Base-by-base conservation (phyloP, 1,140 invertebrate genomes). In the Ganaspis sp. region DNA sequence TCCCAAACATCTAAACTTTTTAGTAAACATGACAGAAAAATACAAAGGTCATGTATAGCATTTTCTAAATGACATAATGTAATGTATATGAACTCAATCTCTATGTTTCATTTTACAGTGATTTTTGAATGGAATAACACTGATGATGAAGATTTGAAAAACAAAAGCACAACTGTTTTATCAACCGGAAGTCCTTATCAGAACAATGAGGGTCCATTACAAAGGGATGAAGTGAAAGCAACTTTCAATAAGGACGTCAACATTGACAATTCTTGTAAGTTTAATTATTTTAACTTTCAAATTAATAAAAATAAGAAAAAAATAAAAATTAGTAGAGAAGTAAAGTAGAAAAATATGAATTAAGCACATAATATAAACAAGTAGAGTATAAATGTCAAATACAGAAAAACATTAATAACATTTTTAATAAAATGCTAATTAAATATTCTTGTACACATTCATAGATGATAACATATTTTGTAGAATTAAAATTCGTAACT, bases 41-140 rank as follows among this genome's bases (percentile, higher is more conserved):
- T n/a, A n/a, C n/a, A n/a, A n/a, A n/a, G n/a, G n/a, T n/a, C n/a
- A n/a, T n/a, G n/a, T n/a, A n/a, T n/a, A n/a, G n/a, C n/a, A n/a
- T n/a, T n/a, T n/a, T n/a, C n/a, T n/a, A n/a, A n/a, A n/a, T n/a
- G n/a, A n/a, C n/a, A n/a, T n/a, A n/a, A n/a, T n/a, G n/a, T n/a
- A n/a, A n/a, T n/a, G n/a, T n/a, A n/a, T n/a, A n/a, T n/a, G n/a
- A n/a, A n/a, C n/a, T n/a, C n/a, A n/a, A n/a, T n/a, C n/a, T n/a
- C n/a, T n/a, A 82, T 82, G 58, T 78, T 81, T 79, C 69, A 76
- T 77, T 74, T 87, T 87, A 76, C 92, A 95, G 94, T 93, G 75
- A 91, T 93, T 76, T 93, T 94, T 23, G 90, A 92, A 75, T 94
- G 94, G 77, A 96, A 95, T 91, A 94, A 94, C 86, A 95, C 93